These are phyloP conservation scores for Puntigrus tetrazona DNA, from an alignment of 2,113 vertebrate species.

Conservation along the genomic window DNA sequence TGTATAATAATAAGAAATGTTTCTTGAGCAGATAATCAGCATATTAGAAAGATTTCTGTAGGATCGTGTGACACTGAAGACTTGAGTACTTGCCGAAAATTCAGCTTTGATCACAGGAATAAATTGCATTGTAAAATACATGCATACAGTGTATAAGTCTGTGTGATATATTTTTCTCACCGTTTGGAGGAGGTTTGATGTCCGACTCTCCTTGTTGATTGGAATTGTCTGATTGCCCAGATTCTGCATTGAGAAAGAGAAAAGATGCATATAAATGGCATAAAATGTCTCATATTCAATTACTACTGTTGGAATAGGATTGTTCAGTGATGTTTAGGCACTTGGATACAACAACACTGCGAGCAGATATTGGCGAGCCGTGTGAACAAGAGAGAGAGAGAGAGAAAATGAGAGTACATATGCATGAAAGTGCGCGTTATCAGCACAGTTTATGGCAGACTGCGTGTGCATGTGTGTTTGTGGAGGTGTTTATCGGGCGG, in stretches of 20 bases:
- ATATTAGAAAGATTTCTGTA: background rate
- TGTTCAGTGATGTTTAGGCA: constrained; percentile 1
- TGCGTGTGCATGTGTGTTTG: constrained; percentile 35
- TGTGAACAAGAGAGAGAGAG: background rate
- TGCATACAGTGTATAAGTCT: too few species aligned
- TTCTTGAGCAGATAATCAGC: background rate
- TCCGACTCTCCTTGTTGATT: too few species aligned
- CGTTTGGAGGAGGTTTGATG: too few species aligned
- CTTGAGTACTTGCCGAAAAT: background rate
- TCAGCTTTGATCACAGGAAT: too few species aligned
- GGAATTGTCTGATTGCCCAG: too few species aligned
- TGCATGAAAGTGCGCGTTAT: constrained; percentile 24
- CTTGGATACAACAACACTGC: background rate
- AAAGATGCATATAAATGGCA: too few species aligned
- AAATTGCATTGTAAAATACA: too few species aligned
- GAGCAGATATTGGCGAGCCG: background rate
- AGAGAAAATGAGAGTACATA: constrained; percentile 13
- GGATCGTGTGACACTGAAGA: background rate
- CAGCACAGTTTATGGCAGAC: constrained; percentile 24
- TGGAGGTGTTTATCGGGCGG: constrained; percentile 74
- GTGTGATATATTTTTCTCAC: too few species aligned
- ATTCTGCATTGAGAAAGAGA: too few species aligned
- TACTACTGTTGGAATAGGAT: background rate
- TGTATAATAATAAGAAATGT: too few species aligned
- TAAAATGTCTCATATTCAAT: background rate